A percentile compares a stretch with the other conserved stretches of the same genome.
phyloP scores from a whole-genome alignment of 1,140 invertebrate species.

The Macrotrachela quadricornifera region DNA sequence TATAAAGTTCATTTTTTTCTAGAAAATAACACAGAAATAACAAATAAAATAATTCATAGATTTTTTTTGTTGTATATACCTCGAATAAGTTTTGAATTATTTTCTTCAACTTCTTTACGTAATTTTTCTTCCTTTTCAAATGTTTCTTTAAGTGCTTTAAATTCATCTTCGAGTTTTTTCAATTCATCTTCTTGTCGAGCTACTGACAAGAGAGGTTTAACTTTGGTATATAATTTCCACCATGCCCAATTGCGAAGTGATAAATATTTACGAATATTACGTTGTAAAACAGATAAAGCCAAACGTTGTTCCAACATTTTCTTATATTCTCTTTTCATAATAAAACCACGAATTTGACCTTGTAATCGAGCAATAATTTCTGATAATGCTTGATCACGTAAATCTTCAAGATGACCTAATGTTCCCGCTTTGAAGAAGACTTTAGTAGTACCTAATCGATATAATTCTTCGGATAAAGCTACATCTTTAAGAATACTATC shows the following conservation, averaged over 20 bases:
- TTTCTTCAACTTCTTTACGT: slow-evolving; percentile 80
- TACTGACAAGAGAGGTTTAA: slow-evolving; percentile 95
- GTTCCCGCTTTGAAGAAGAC: slow-evolving; percentile 99
- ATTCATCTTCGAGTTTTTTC: slow-evolving; percentile 85
- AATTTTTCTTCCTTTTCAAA: slow-evolving; percentile 79
- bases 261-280: slow-evolving; percentile 95
- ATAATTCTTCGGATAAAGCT: slow-evolving; percentile 59
- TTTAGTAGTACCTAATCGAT: slow-evolving; percentile 86
- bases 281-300: slow-evolving; percentile 86
- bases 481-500: slow-evolving; percentile 51
- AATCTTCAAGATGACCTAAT: slow-evolving; percentile 97
- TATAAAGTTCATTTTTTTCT: slow-evolving; percentile 72
- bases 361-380: slow-evolving; percentile 98
- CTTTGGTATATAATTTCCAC: slow-evolving; percentile 95
- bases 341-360: slow-evolving; percentile 63
- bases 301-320: slow-evolving; percentile 90
- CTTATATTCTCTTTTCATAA: slow-evolving; percentile 75
- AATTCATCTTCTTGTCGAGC: slow-evolving; percentile 94
- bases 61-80: no score
- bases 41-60: no score
- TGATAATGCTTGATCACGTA: slow-evolving; percentile 90
- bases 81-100: slow-evolving; percentile 49
- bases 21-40: slow-evolving; percentile 23
- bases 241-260: slow-evolving; percentile 94
- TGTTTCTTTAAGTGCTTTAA: slow-evolving; percentile 71